Conservation (phyloP, 2,888 invertebrate genomes). For the Noctua comes region DNA sequence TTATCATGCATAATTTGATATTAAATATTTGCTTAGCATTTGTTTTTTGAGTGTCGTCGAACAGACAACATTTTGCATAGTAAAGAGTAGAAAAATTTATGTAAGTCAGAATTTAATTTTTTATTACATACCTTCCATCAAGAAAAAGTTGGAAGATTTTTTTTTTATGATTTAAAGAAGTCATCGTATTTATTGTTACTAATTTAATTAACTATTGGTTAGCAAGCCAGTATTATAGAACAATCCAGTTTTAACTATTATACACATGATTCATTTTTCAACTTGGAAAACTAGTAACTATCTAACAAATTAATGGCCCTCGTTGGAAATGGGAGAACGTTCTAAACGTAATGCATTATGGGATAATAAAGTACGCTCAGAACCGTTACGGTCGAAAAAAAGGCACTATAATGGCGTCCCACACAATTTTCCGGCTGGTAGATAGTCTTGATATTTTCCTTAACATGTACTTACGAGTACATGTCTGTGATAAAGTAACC, state of each 20-base stretch:
- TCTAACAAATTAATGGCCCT: no score
- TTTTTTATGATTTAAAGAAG: neutral
- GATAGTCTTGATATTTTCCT: constrained; percentile 2
- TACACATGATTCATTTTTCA: neutral
- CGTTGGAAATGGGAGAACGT: neutral
- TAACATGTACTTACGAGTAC: neutral
- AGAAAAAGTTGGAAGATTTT: neutral
- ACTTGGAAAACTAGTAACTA: no score
- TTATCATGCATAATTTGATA: constrained; percentile 13
- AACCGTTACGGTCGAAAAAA: neutral
- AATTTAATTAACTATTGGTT: no score
- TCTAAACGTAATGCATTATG: neutral
- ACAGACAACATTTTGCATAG: neutral
- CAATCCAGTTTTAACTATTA: neutral
- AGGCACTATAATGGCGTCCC: neutral
- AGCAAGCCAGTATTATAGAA: neutral
- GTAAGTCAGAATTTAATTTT: neutral
- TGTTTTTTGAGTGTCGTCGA: neutral
- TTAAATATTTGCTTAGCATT: constrained; percentile 27
- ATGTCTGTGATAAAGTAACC: neutral
- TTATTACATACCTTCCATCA: neutral
- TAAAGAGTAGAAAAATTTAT: neutral
- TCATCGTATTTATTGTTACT: neutral
- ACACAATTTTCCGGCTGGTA: neutral
- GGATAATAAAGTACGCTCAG: neutral